Percentiles rank a stretch among this genome's conserved stretches.
Evolutionary conservation across 2,113 vertebrate genomes (phyloP).

Genomic region (Leucopsar rothschildi): DNA sequence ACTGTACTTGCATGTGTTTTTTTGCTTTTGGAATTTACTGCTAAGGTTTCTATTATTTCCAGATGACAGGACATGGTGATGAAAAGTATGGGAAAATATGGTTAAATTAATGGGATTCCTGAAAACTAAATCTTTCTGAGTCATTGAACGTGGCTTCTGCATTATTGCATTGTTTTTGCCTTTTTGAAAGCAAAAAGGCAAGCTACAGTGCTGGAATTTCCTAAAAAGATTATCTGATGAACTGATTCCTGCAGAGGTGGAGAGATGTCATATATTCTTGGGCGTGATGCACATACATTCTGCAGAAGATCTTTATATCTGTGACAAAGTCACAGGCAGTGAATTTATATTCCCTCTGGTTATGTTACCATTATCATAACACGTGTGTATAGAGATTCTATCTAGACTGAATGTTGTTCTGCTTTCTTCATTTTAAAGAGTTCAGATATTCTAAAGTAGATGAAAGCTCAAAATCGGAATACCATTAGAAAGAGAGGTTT

Average conservation of each 20-base stretch:
- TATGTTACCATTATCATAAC: neutral
- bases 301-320: neutral
- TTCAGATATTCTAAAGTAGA: neutral
- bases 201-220: conserved; percentile 65
- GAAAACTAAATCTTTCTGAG: conserved; percentile 71
- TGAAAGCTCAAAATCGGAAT: conserved; percentile 3
- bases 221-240: conserved; percentile 68
- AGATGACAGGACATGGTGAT: conserved; percentile 79
- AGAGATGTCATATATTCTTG: conserved; percentile 28
- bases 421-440: conserved; percentile 33
- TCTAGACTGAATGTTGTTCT: conserved; percentile 34
- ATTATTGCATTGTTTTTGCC: conserved; percentile 51
- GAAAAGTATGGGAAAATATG: conserved; percentile 79
- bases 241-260: conserved; percentile 55
- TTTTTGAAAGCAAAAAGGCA: conserved; percentile 69
- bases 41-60: conserved; percentile 79
- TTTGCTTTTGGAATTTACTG: conserved; percentile 67
- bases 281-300: neutral
- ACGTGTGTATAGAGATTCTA: conserved; percentile 4
- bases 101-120: conserved; percentile 77
- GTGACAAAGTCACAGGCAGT: neutral
- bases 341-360: conserved; percentile 31
- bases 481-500: neutral
- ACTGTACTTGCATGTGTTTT: conserved; percentile 46
- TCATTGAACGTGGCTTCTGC: conserved; percentile 65